Evolutionary conservation across 2,888 invertebrate species (phyloP).

Genomic region (Lottia gigantea): DNA sequence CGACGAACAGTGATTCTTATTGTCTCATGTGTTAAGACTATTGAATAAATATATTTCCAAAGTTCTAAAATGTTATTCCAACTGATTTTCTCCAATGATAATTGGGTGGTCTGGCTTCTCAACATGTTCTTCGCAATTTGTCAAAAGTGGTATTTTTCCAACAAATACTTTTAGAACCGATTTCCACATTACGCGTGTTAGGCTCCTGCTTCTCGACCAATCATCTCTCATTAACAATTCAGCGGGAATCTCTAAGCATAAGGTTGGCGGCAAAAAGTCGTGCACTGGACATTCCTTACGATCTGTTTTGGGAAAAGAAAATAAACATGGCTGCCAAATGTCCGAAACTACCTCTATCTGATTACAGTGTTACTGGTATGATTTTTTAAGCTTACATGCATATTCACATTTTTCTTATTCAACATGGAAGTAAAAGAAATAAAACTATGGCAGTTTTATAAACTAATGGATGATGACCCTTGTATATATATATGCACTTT

Average conservation of each 20-base stretch:
- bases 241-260: neutral
- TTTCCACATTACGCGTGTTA: neutral
- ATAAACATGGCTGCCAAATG: slow-evolving; percentile 5
- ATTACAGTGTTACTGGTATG: neutral
- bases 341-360: neutral
- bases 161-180: neutral
- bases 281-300: neutral
- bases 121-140: neutral
- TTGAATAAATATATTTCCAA: neutral
- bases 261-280: slow-evolving; percentile 4
- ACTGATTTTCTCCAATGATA: neutral
- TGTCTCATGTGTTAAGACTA: slow-evolving; percentile 1
- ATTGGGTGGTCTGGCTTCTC: slow-evolving; percentile 6
- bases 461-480: too few species aligned
- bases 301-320: neutral
- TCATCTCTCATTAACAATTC: neutral
- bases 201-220: neutral
- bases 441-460: too few species aligned
- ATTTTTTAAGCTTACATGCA: neutral
- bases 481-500: too few species aligned
- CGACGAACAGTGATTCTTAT: neutral
- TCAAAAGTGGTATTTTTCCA: slow-evolving; percentile 10
- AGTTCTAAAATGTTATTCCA: neutral
- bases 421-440: too few species aligned
- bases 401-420: too few species aligned